phyloP scores from a whole-genome alignment of 2,888 invertebrate genomes.

The Acanthoscelides obtectus region DNA sequence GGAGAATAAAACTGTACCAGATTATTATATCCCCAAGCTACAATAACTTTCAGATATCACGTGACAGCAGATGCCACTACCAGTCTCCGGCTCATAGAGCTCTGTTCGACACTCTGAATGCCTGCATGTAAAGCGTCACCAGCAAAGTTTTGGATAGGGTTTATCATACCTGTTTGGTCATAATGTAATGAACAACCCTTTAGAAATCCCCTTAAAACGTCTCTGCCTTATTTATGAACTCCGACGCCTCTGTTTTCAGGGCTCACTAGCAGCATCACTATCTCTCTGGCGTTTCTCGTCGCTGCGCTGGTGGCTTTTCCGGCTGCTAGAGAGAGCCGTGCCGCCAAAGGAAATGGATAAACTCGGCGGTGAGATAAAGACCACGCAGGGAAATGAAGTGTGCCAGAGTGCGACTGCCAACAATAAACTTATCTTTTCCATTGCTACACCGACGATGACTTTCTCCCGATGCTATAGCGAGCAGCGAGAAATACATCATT shows the following conservation, averaged over 20 bases:
- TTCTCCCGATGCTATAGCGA: neutral
- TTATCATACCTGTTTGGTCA: too few species aligned
- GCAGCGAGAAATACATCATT: constrained; percentile 47
- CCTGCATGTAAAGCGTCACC: too few species aligned
- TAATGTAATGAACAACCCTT: too few species aligned
- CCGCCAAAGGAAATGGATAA: constrained; percentile 44
- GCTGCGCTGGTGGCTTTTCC: constrained; percentile 10
- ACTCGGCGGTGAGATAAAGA: constrained; percentile 46
- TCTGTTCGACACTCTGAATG: too few species aligned
- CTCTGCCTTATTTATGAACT: neutral
- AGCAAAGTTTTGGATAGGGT: too few species aligned
- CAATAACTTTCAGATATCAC: too few species aligned
- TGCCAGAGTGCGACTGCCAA: constrained; percentile 46
- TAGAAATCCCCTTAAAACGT: too few species aligned
- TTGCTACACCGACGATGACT: neutral
- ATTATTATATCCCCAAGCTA: too few species aligned
- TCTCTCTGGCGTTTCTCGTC: neutral
- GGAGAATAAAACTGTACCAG: too few species aligned
- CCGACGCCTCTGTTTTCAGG: neutral
- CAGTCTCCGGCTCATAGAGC: too few species aligned
- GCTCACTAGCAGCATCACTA: neutral
- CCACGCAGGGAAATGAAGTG: constrained; percentile 45
- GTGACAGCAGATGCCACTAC: too few species aligned
- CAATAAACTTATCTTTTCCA: constrained; percentile 46
- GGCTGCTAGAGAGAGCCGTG: constrained; percentile 10